Evolutionary conservation across 2,888 invertebrate species (phyloP).

Genomic region (Pyrochroa serraticornis): DNA sequence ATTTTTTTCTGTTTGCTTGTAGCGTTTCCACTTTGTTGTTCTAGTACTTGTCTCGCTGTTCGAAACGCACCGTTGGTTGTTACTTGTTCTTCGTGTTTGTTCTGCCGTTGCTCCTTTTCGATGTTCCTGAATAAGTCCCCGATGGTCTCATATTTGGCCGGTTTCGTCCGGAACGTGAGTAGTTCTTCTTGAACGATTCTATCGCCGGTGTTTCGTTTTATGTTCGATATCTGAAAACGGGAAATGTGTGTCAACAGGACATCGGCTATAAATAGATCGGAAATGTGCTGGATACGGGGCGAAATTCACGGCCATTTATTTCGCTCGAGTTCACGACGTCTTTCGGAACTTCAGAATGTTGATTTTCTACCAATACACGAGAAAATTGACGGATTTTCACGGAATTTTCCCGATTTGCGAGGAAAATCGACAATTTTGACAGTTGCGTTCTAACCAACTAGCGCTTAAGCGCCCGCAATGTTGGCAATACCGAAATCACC

Average conservation of each 20-base stretch:
- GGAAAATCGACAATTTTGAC: no score
- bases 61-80: conserved; percentile 35
- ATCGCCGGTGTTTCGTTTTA: conserved; percentile 65
- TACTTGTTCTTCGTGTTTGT: conserved; percentile 7
- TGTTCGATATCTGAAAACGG: conserved; percentile 64
- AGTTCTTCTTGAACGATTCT: conserved; percentile 62
- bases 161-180: conserved; percentile 62
- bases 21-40: conserved; percentile 23
- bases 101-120: conserved; percentile 46
- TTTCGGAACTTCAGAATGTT: background rate
- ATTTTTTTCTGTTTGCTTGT: conserved; percentile 1
- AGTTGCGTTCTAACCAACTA: no score
- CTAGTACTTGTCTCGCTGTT: conserved; percentile 37
- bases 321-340: background rate
- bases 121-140: conserved; percentile 60
- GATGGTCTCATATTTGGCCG: conserved; percentile 59
- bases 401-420: no score
- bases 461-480: no score
- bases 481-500: no score
- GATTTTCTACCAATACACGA: background rate
- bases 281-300: background rate
- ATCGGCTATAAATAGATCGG: conserved; percentile 39
- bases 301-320: conserved; percentile 21
- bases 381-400: background rate
- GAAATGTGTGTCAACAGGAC: conserved; percentile 35